phyloP scores from a whole-genome alignment of 2,797 vertebrate species.

The Pyrrhura leucotis region DNA sequence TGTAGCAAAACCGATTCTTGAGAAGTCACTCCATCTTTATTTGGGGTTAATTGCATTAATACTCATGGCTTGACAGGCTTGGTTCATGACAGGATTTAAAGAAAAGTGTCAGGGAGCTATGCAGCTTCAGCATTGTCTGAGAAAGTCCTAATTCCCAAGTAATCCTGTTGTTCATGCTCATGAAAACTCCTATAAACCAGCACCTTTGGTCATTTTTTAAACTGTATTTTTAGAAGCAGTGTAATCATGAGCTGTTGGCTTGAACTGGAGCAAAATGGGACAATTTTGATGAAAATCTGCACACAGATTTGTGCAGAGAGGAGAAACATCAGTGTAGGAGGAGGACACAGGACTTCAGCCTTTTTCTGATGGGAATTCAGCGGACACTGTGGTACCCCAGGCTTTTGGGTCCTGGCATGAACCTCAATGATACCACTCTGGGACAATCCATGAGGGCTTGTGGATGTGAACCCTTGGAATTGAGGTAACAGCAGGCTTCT shows the following conservation, averaged over 20 bases:
- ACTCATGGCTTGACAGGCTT: neutral
- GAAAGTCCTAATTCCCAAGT: slow-evolving; percentile 9
- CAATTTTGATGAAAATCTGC: neutral
- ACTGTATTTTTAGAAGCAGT: neutral
- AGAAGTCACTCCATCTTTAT: slow-evolving; percentile 44
- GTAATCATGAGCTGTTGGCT: neutral
- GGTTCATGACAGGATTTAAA: neutral
- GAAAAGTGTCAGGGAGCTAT: neutral
- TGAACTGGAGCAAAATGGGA: neutral
- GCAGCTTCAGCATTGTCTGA: slow-evolving; percentile 42
- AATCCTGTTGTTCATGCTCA: slow-evolving; percentile 28
- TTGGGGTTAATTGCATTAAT: slow-evolving; percentile 44
- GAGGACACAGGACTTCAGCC: neutral
- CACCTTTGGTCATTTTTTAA: neutral
- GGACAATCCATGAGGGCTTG: neutral
- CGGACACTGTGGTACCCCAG: neutral
- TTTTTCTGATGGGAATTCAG: neutral
- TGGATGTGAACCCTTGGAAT: neutral
- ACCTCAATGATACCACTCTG: accelerated
- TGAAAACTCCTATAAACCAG: slow-evolving; percentile 8
- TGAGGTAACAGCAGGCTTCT: neutral
- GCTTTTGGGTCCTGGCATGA: neutral
- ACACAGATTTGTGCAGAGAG: neutral
- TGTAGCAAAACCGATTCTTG: slow-evolving; percentile 38
- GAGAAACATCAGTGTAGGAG: accelerated